phyloP scores from a whole-genome alignment of 2,888 invertebrate genomes.

The Harpalus rufipes region DNA sequence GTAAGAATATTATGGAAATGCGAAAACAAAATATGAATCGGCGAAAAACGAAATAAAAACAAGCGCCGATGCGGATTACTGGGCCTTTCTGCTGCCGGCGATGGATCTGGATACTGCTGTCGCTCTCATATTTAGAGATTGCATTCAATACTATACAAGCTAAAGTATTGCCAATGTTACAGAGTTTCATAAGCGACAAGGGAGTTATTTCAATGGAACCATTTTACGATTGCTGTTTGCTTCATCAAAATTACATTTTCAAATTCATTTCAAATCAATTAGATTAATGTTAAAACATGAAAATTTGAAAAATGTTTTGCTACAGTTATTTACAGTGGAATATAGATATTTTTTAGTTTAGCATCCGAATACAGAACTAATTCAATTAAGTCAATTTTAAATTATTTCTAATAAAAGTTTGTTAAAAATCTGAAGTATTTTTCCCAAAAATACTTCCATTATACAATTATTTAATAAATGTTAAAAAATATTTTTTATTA shows the following conservation, averaged over 20 bases:
- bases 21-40: conserved; percentile 57
- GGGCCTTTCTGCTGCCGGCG: not conserved
- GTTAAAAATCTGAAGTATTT: too few species aligned
- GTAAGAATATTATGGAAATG: conserved; percentile 58
- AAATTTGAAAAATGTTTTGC: too few species aligned
- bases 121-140: conserved; percentile 4
- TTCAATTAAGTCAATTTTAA: too few species aligned
- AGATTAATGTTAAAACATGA: not conserved
- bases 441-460: too few species aligned
- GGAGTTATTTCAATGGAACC: not conserved
- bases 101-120: not conserved
- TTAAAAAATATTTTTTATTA: too few species aligned
- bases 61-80: conserved; percentile 16
- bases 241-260: not conserved
- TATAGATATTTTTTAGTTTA: too few species aligned
- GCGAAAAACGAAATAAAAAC: conserved; percentile 55
- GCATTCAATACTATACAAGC: not conserved
- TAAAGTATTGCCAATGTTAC: not conserved
- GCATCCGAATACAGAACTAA: too few species aligned
- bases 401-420: too few species aligned
- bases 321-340: too few species aligned
- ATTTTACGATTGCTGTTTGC: not conserved
- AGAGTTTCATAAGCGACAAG: not conserved
- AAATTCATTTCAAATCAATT: not conserved
- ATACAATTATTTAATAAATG: too few species aligned